Percentiles rank a stretch among this genome's conserved stretches.
These are phyloP conservation scores for Raja brachyura DNA, from an alignment of 2,113 vertebrate genomes.

Conservation along the genomic window DNA sequence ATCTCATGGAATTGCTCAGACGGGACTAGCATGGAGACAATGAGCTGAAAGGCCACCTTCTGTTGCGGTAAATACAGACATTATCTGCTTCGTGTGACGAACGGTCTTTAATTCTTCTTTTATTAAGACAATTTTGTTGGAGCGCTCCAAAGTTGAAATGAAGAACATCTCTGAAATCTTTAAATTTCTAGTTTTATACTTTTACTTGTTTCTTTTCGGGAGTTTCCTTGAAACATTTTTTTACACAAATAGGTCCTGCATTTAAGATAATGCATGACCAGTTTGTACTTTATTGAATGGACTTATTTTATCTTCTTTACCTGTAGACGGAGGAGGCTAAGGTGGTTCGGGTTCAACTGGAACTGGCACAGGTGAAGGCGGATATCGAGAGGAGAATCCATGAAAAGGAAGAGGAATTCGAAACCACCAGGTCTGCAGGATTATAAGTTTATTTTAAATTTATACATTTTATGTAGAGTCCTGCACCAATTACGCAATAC, in stretches of 20 bases:
- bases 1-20: too few relatives aligned
- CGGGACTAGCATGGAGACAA: too few relatives aligned
- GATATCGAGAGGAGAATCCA: constrained; percentile 63
- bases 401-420: constrained; percentile 69
- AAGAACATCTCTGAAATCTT: neutral
- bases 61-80: too few relatives aligned
- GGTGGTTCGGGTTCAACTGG: constrained; percentile 64
- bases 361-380: constrained; percentile 62
- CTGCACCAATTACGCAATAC: neutral
- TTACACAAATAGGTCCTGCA: neutral
- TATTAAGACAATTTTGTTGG: too few relatives aligned
- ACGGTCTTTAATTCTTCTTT: too few relatives aligned
- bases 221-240: neutral
- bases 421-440: constrained; percentile 52
- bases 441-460: neutral
- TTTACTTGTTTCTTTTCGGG: neutral
- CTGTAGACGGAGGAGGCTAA: constrained; percentile 65
- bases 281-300: neutral
- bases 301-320: neutral
- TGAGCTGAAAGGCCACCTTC: too few relatives aligned
- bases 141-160: too few relatives aligned
- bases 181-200: neutral
- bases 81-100: too few relatives aligned
- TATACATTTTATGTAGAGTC: neutral
- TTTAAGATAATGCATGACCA: neutral